These are phyloP conservation scores for Hippocampus zosterae DNA, from an alignment of 2,113 vertebrate genomes.

Conservation along the genomic window DNA sequence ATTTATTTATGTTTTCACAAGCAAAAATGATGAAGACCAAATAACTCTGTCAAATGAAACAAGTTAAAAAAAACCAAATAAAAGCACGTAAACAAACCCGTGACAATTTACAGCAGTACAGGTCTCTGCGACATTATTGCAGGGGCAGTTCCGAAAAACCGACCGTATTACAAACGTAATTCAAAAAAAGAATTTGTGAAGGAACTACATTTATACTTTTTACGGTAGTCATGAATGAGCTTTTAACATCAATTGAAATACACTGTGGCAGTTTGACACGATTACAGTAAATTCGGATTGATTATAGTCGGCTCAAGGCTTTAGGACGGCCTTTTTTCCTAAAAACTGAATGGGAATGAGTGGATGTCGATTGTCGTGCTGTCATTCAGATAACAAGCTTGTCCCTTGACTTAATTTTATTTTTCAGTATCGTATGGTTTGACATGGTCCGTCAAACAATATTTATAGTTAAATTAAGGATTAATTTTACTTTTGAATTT, in stretches of 20 bases:
- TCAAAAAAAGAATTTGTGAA: constrained; percentile 34
- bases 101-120: constrained; percentile 48
- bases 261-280: constrained; percentile 66
- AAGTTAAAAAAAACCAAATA: background rate
- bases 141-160: constrained; percentile 42
- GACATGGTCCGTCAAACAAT: too few species aligned
- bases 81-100: background rate
- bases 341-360: background rate
- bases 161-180: constrained; percentile 37
- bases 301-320: constrained; percentile 58
- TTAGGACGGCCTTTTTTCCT: constrained; percentile 43
- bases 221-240: constrained; percentile 56
- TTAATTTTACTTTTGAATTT: too few species aligned
- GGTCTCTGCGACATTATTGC: constrained; percentile 55
- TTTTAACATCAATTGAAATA: constrained; percentile 25
- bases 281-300: constrained; percentile 18
- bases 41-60: constrained; percentile 36
- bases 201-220: constrained; percentile 59
- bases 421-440: too few species aligned
- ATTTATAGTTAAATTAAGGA: too few species aligned
- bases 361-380: background rate
- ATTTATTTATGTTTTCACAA: constrained; percentile 36
- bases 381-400: constrained; percentile 8
- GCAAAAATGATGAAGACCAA: constrained; percentile 32
- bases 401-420: background rate